Percentiles rank a stretch among this genome's conserved stretches.
These are phyloP conservation scores for Spea hammondii DNA, from an alignment of 2,797 vertebrate genomes.

Conservation along the genomic window DNA sequence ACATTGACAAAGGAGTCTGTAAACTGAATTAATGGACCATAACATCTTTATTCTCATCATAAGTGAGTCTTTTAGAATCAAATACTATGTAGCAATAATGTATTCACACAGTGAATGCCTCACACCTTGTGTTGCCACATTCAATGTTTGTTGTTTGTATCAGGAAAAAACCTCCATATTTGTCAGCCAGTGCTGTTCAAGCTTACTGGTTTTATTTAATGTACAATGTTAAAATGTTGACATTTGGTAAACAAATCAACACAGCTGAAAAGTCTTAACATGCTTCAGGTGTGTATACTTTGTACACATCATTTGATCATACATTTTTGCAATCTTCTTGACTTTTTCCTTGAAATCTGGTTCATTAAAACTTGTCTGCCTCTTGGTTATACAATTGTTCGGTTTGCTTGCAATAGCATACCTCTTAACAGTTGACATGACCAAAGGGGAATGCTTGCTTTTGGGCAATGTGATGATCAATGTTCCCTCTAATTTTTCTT, in stretches of 20 bases:
- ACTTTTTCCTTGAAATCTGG: too few species aligned
- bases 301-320: too few species aligned
- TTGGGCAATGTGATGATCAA: too few species aligned
- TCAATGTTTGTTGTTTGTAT: background rate
- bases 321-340: too few species aligned
- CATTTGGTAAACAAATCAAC: constrained; percentile 8
- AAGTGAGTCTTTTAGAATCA: background rate
- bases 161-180: constrained; percentile 1
- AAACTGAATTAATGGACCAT: background rate
- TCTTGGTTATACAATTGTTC: too few species aligned
- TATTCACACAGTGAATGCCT: background rate
- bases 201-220: constrained; percentile 2
- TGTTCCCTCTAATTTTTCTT: too few species aligned
- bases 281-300: too few species aligned
- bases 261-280: constrained; percentile 29
- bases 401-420: too few species aligned
- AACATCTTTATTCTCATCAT: background rate
- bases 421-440: too few species aligned
- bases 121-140: background rate
- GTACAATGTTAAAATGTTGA: background rate
- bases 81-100: background rate
- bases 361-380: too few species aligned
- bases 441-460: too few species aligned
- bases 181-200: background rate
- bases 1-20: background rate